Conservation (phyloP, 2,113 vertebrate genomes). For the Guaruba guarouba region DNA sequence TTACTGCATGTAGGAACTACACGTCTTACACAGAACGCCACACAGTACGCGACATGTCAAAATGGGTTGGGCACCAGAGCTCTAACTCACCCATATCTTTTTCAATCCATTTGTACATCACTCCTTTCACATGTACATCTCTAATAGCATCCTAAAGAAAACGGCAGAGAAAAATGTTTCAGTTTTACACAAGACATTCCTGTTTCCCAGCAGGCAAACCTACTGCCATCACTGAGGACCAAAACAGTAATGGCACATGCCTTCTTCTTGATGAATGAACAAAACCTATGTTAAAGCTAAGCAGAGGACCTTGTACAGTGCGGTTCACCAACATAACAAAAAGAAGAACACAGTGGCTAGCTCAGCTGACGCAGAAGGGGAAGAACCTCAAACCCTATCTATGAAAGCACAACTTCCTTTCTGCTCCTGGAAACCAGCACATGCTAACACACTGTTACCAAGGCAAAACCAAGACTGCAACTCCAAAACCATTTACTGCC, state of each 20-base stretch:
- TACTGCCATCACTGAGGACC: neutral
- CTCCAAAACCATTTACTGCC: neutral
- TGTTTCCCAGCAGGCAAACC: neutral
- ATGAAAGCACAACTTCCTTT: neutral
- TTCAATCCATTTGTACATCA: slow-evolving; percentile 85
- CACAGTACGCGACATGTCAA: neutral
- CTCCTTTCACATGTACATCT: slow-evolving; percentile 82
- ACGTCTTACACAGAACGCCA: neutral
- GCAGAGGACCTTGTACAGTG: neutral
- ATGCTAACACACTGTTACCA: neutral
- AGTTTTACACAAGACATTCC: neutral
- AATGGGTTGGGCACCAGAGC: neutral
- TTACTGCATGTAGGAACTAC: neutral
- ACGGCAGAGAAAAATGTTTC: neutral
- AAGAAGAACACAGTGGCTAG: neutral
- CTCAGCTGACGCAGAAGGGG: neutral
- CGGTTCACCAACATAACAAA: neutral
- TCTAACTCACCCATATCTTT: slow-evolving; percentile 79
- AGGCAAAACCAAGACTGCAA: neutral
- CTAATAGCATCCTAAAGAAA: slow-evolving; percentile 78
- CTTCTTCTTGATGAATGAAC: neutral
- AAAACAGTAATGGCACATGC: neutral
- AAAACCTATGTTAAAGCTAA: neutral
- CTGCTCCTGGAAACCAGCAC: neutral
- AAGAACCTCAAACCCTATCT: neutral